Conservation (phyloP, 2,113 vertebrate species). For the Carassius gibelio region DNA sequence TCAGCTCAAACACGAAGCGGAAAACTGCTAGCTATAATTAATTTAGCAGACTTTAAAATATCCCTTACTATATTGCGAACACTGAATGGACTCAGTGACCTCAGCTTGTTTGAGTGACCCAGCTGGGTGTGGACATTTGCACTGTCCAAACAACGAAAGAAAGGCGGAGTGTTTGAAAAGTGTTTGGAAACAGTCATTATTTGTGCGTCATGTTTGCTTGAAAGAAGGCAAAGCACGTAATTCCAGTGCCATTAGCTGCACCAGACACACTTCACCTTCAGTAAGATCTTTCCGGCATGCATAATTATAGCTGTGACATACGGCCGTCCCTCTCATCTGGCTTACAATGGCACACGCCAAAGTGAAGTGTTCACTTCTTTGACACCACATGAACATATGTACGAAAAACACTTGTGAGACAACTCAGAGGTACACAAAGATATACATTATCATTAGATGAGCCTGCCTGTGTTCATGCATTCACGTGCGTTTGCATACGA, state of each 20-base stretch:
- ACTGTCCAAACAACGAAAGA: neutral
- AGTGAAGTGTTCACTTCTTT: conserved; percentile 19
- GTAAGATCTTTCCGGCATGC: conserved; percentile 1
- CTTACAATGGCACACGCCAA: neutral
- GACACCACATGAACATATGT: neutral
- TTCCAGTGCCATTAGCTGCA: neutral
- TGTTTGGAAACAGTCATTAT: conserved; percentile 10
- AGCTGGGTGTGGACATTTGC: neutral
- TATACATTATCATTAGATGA: neutral
- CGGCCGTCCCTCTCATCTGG: neutral
- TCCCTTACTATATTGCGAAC: neutral
- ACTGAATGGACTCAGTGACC: neutral
- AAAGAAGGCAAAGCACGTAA: conserved; percentile 1
- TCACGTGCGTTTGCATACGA: conserved; percentile 14
- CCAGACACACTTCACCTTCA: conserved; percentile 22
- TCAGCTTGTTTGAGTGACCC: neutral
- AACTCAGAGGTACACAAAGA: neutral
- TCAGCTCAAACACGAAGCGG: neutral
- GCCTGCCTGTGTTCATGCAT: conserved; percentile 30
- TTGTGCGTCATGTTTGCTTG: neutral
- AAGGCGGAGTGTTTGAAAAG: neutral
- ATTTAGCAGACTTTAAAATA: neutral
- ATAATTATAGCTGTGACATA: conserved; percentile 20
- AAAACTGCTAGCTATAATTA: neutral
- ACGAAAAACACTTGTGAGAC: neutral